These are phyloP conservation scores for Gymnoscopelus microlampas DNA, from an alignment of 2,797 vertebrate species.

Conservation along the genomic window DNA sequence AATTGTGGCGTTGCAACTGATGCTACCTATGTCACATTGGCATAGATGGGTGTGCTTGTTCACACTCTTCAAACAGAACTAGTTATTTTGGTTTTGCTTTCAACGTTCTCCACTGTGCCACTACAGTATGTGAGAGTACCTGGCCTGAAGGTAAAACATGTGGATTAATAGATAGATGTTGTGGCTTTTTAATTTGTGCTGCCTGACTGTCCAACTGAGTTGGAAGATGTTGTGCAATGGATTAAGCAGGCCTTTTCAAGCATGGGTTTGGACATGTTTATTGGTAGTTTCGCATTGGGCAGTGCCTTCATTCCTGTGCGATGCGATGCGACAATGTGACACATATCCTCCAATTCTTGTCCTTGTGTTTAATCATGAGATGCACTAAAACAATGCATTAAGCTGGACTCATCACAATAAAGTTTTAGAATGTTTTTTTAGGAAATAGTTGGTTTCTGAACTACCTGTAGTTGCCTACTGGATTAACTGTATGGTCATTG, in stretches of 20 bases:
- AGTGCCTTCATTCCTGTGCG: conserved; percentile 39
- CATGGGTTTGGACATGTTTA: conserved; percentile 33
- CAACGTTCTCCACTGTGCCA: conserved; percentile 11
- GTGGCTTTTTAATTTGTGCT: conserved; percentile 17
- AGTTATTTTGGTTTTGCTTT: conserved; percentile 5
- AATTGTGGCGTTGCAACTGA: conserved; percentile 87
- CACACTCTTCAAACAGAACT: too few relatives aligned
- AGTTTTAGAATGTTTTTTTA: neutral
- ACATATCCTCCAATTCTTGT: conserved; percentile 18
- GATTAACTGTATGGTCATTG: neutral
- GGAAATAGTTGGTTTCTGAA: neutral
- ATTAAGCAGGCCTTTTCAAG: conserved; percentile 16
- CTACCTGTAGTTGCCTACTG: too few relatives aligned
- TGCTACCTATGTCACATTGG: conserved; percentile 85
- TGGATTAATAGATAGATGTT: neutral
- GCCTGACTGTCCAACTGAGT: neutral
- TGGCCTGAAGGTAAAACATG: conserved; percentile 18
- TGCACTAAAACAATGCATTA: conserved; percentile 19
- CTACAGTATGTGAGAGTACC: conserved; percentile 12
- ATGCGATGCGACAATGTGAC: too few relatives aligned
- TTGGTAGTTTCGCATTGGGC: conserved; percentile 29
- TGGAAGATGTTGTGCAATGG: neutral
- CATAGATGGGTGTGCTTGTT: conserved; percentile 51
- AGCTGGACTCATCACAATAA: conserved; percentile 48
- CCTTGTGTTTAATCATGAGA: conserved; percentile 16